Evolutionary conservation across 37 sponge, comb jelly and placozoan genomes (phyloP), one percentile per base, ranked within the genome.

Genomic region (Halichondria panicea): DNA sequence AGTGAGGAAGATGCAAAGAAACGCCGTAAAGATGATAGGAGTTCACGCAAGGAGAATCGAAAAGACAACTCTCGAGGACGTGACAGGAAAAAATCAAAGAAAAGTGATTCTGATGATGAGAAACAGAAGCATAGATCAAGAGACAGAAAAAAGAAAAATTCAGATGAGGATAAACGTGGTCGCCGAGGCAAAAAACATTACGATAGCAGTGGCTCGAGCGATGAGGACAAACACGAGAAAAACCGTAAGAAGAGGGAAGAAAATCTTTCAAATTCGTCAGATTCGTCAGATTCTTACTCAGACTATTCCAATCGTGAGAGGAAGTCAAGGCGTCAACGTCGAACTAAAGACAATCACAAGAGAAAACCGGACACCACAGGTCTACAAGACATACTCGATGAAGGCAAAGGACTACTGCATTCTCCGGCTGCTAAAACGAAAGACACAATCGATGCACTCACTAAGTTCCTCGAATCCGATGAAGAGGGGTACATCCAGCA

Each of bases 381-480:
- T 3, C 28, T 75, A 28, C 42, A 56, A 36, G 70, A 69, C 33
- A 58, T 80, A 21, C 48, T 75, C 2, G 81, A 22, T 13, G 69
- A 70, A 32, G 71, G 81, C n/a, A 59, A 33, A 39, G 33, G 54
- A 19, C 69, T 80, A 8, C 56, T 80, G 3, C 22, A 66, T 19
- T 43, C 71, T 34, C 60, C 59, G 59, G 45, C 37, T 4, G 42
- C 9, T 2, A 48, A 71, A 15, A 76, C 76, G 12, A 65, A 43
- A 8, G 54, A 38, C 53, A 82, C 82, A 1, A 63, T 88, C 35
- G 76, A 80, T 61, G 85, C 77, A 24, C 66, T 84, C 0, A 42
- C 70, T 39, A 44, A 84, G 33, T 34, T 84, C 11, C 60, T 89
- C 31, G 70, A 68, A 28, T 40, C 62, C 1, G 61, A 77, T 43